Base-by-base conservation (phyloP, 2,797 vertebrate species). In the Phoeniculus purpureus region DNA sequence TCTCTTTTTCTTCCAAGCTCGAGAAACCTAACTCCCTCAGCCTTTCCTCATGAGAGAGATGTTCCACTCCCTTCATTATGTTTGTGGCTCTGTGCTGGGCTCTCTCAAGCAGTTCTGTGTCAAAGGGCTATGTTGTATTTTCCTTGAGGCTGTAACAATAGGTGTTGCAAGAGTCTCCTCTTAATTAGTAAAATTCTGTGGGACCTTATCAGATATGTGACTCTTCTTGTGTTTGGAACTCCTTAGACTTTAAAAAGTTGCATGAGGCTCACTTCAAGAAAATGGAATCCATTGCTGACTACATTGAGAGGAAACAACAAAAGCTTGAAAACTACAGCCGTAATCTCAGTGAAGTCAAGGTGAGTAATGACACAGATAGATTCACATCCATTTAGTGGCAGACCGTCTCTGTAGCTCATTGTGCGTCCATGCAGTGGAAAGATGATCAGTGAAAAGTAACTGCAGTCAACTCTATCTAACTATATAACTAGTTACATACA, bases 211-310 rank as follows among this genome's bases (percentile, higher is more conserved):
- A 19, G 15, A 25, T 65, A 21, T 21, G 15, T 87, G 19, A 82
- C 31, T 50, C 25, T 71, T 78, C 8, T 72, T 68, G 37, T 83
- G 76, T 86, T 79, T 73, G 71, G 17, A 90, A 84, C 8, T 59
- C 55, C 27, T 48, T 90, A 99, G 99, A 99, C 92, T 99, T 99
- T 82, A 99, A 98, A 95, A 99, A 98, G 96, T 94, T 99, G 62
- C 99, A 99, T 0, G 98, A 99, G 87, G 98, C 99, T 25, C 98
- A 98, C 61, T 99, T 99, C 70, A 98, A 98, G 93, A 99, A 98
- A 97, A 99, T 99, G 98, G 98, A 99, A 94, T 99, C 99, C 50
- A 99, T 99, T 75, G 98, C 98, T 95, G 98, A 98, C 3, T 99
- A 99, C 7, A 54, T 99, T 55, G 98, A 99, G 71, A 97, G 98